These are phyloP conservation scores for Pangasius mekongensis DNA, from an alignment of 2,797 vertebrate species.

Conservation along the genomic window DNA sequence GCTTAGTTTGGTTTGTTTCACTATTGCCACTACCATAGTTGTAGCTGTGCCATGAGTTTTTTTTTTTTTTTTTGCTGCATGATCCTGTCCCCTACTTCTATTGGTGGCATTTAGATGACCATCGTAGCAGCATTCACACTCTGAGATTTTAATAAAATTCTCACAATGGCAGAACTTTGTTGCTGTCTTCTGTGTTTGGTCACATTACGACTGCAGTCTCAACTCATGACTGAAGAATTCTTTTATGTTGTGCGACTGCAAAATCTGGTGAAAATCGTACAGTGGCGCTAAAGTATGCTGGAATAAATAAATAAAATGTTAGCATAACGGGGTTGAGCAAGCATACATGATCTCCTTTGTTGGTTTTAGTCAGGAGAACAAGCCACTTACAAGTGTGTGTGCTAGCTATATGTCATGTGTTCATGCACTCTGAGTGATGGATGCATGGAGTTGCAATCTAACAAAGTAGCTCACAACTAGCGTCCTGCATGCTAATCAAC, in stretches of 20 bases:
- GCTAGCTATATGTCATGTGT: constrained; percentile 12
- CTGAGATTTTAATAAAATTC: neutral
- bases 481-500: constrained; percentile 33
- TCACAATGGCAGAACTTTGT: neutral
- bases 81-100: too few species aligned
- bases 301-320: constrained; percentile 10
- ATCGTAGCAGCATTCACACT: too few species aligned
- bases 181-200: neutral
- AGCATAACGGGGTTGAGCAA: neutral
- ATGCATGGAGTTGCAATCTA: constrained; percentile 49
- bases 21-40: neutral
- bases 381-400: constrained; percentile 10
- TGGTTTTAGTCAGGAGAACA: constrained; percentile 17
- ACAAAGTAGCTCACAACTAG: constrained; percentile 45
- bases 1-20: neutral
- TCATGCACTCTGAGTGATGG: constrained; percentile 49
- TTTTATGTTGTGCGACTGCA: neutral
- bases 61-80: neutral
- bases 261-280: neutral
- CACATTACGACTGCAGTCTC: neutral
- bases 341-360: neutral
- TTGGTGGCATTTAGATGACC: too few species aligned
- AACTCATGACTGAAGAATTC: neutral
- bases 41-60: neutral
- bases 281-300: neutral